These are phyloP conservation scores for Halocaridina rubra DNA, from an alignment of 2,888 invertebrate species.

Conservation along the genomic window DNA sequence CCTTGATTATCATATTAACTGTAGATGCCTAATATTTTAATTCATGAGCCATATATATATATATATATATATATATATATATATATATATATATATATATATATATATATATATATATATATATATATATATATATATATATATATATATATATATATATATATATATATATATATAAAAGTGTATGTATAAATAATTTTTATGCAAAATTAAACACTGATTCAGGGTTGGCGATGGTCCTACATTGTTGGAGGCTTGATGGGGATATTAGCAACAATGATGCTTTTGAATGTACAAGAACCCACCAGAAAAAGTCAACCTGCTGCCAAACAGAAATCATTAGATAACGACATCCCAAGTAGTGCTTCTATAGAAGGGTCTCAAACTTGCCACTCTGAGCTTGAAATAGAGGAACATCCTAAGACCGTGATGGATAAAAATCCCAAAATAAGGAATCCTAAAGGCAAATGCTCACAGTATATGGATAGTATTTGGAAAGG, in stretches of 20 bases:
- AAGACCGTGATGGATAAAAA: background rate
- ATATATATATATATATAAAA: background rate
- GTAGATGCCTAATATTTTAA: no score
- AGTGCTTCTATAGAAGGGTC: no score
- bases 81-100: background rate
- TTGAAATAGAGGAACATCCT: background rate
- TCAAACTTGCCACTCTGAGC: background rate
- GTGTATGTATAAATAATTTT: no score
- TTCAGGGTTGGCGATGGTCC: constrained; percentile 69
- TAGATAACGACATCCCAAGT: no score
- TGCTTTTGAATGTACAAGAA: constrained; percentile 68
- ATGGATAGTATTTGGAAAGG: background rate
- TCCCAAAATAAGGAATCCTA: background rate
- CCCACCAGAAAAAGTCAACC: constrained; percentile 64
- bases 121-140: constrained; percentile 12
- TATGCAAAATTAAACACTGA: background rate
- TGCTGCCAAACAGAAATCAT: background rate
- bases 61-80: background rate
- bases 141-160: constrained; percentile 1
- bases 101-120: background rate
- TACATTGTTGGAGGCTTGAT: constrained; percentile 69
- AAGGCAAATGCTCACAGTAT: background rate
- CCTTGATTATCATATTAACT: no score
- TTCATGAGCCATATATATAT: background rate
- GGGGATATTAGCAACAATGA: constrained; percentile 67